Base-by-base conservation (phyloP, 2,797 vertebrate genomes). In the Xyrichtys novacula region DNA sequence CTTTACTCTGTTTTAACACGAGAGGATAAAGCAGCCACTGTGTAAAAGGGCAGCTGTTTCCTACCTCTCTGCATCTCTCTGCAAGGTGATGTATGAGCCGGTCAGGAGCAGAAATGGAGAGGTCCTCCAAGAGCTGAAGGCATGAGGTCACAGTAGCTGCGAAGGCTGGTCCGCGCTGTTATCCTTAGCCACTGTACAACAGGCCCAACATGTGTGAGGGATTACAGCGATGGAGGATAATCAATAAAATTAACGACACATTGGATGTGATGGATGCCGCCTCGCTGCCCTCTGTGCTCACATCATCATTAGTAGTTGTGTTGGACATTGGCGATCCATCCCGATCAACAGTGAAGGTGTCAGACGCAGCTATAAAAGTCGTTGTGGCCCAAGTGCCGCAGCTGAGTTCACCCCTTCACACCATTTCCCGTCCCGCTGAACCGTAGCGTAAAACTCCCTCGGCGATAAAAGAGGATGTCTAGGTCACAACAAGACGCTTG, bases 401-500 rank as follows among this genome's bases (percentile, higher is more conserved):
- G 71, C 73, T 43, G 71, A 63, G 72, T 69, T 69, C 4, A 43
- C 53, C 66, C 65, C 71, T 67, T 82, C 74, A 71, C 76, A 63
- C 81, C 66, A 16, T 76, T 84, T 85, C 86, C 85, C 80, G 78
- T 69, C 71, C 31, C 83, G 2, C 11, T 87, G 83, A 89, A 78
- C 90, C 83, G 34, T 39, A 65, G 55, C 55, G 42, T n/a, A 40
- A 16, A 46, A 73, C 48, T 79, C 83, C 84, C 85, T 52, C 38
- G 19, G 77, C 50, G 81, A 60, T 52, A 71, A 71, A 67, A 66
- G 66, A 65, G 71, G 71, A 74, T 73, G 85, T 86, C 84, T 48
- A 42, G 83, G 86, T 86, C 87, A 78, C 81, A 73, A 88, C 77
- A 50, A 78, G 85, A 80, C 76, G 52, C 67, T 78, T 93, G 88